Evolutionary conservation across 2,113 vertebrate species (phyloP).

Genomic region (Okapia johnstoni): DNA sequence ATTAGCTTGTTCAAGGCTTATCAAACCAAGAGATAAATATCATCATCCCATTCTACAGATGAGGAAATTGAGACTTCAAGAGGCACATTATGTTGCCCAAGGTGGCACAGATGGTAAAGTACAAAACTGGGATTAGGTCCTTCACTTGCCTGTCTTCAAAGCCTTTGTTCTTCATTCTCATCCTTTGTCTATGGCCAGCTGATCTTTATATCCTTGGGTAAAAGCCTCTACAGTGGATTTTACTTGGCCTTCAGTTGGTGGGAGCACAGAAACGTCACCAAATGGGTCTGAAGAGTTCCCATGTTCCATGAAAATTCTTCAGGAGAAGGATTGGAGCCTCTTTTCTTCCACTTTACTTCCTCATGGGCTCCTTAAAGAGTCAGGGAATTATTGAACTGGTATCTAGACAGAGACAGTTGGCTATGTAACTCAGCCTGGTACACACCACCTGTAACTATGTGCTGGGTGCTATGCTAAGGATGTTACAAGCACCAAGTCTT

Average conservation of each 20-base stretch:
- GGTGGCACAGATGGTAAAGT: too few relatives aligned
- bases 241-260: not conserved
- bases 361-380: too few relatives aligned
- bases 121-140: not conserved
- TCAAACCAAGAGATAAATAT: not conserved
- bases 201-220: not conserved
- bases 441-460: fast-evolving
- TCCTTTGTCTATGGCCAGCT: not conserved
- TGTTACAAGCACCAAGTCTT: fast-evolving
- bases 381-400: not conserved
- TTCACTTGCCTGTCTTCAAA: not conserved
- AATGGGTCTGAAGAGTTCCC: not conserved
- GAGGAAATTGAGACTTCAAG: not conserved
- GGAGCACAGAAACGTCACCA: not conserved
- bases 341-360: not conserved
- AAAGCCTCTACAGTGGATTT: not conserved
- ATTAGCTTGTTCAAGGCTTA: not conserved
- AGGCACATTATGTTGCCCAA: not conserved
- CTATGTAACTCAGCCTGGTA: too few relatives aligned
- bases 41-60: not conserved
- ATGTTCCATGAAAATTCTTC: not conserved
- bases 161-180: not conserved
- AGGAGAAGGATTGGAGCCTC: not conserved
- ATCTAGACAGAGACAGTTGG: too few relatives aligned
- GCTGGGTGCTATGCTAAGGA: fast-evolving